These are phyloP conservation scores for Metacarcinus magister DNA, from an alignment of 2,888 invertebrate species.

Conservation along the genomic window DNA sequence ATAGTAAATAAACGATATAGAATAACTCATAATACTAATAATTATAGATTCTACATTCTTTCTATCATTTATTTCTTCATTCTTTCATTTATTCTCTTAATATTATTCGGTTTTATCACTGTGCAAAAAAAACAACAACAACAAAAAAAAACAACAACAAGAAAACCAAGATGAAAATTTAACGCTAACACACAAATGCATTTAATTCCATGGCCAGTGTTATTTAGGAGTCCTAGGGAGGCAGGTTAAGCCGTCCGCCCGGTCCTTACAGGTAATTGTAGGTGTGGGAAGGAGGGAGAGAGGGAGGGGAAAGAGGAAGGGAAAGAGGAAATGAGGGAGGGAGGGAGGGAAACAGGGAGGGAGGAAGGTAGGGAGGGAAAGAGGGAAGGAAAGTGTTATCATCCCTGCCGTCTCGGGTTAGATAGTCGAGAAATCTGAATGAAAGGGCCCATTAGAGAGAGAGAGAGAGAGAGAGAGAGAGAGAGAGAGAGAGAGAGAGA, in stretches of 20 bases:
- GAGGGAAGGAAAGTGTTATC: not conserved
- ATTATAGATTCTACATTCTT: too few species aligned
- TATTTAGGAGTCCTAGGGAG: too few species aligned
- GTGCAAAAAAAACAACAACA: not conserved
- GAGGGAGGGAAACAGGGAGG: not conserved
- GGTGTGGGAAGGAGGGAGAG: not conserved
- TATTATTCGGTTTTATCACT: too few species aligned
- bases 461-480: not conserved
- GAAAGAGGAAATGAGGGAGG: not conserved
- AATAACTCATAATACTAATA: too few species aligned
- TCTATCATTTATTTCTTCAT: too few species aligned
- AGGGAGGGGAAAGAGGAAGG: not conserved
- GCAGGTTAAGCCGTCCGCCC: too few species aligned
- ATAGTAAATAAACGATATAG: too few species aligned
- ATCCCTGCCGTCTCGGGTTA: not conserved
- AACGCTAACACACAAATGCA: too few species aligned
- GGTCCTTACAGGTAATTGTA: not conserved
- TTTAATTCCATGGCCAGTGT: too few species aligned
- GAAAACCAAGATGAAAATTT: too few species aligned
- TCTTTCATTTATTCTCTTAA: too few species aligned
- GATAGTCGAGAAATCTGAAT: not conserved
- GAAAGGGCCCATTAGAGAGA: not conserved
- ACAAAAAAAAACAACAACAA: too few species aligned
- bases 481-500: conserved; percentile 17
- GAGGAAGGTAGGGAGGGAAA: not conserved